Conservation (phyloP, 2,797 vertebrate genomes). For the Mallotus villosus region DNA sequence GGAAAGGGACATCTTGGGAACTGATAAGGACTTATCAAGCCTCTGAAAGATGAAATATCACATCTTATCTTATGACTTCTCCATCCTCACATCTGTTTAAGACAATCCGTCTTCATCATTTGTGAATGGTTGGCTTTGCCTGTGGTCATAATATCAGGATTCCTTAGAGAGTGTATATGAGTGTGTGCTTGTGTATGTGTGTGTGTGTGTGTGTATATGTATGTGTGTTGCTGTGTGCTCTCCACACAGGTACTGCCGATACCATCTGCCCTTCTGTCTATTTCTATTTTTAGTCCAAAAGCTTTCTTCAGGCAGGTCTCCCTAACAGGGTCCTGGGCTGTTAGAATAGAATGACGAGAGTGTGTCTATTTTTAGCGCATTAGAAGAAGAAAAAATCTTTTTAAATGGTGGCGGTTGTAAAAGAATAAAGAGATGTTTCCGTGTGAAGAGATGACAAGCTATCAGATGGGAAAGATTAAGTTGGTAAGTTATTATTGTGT, state of each 20-base stretch:
- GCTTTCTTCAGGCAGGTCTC: conserved; percentile 51
- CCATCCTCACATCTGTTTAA: background rate
- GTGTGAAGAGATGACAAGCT: conserved; percentile 42
- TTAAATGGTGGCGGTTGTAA: conserved; percentile 38
- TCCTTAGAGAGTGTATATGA: background rate
- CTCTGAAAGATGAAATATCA: background rate
- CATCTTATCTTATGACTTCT: conserved; percentile 36
- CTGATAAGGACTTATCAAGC: background rate
- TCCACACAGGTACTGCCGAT: background rate
- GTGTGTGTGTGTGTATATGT: no score
- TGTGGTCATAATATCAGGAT: background rate
- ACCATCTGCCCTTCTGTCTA: conserved; percentile 30
- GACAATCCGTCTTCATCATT: no score
- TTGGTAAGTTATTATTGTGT: conserved; percentile 27
- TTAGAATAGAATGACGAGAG: conserved; percentile 57
- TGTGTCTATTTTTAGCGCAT: conserved; percentile 59
- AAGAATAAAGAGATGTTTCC: conserved; percentile 51
- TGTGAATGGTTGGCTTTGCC: background rate
- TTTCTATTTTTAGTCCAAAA: conserved; percentile 44
- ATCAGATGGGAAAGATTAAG: conserved; percentile 7
- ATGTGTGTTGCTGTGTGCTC: background rate
- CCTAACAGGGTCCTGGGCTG: conserved; percentile 38
- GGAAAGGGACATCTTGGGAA: background rate
- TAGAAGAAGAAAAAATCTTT: conserved; percentile 62
- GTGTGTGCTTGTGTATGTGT: background rate